Base-by-base conservation (phyloP, 2,888 invertebrate species). In the Eupithecia tripunctaria region DNA sequence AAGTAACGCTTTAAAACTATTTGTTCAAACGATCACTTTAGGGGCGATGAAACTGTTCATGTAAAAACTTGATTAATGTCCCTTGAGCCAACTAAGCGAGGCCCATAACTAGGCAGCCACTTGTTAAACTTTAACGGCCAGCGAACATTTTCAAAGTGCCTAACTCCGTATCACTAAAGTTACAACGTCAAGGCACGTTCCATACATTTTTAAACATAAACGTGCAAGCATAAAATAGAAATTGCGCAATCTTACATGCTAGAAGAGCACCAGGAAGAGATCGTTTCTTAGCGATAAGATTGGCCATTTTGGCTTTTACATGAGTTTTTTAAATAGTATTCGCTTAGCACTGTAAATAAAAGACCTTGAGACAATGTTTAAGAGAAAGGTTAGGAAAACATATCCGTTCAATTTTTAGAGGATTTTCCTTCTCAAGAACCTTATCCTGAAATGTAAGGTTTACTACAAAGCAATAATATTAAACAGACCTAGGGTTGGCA, bases 401-500 rank as follows among this genome's bases (percentile, higher is more conserved):
- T 47, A 8, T n/a, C 8, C 10, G n/a, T 47, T 47, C n/a, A 7
- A 18, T 47, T n/a, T 47, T n/a, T n/a, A n/a, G n/a, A 47, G 2
- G 2, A 47, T 47, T 60, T 18, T 60, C 18, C 18, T 18, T 60
- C 29, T 18, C 62, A 32, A n/a, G n/a, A 32, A 62, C 62, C 10
- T 62, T 2, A 51, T 51, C 10, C 21, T 51, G 21, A 51, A n/a
- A n/a, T 7, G 10, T 51, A 10, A 51, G 10, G 21, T 51, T 18
- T 47, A 47, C 67, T 71, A 76, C 70, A 70, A 75, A 65, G 62
- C 69, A 63, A 68, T 74, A n/a, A 71, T 70, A 36, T 36, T 71
- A 69, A 70, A 68, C 70, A 73, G 74, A 68, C 73, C 66, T 38
- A 73, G 68, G 67, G 68, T 74, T 79, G 79, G 78, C 78, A 74